Evolutionary conservation across 2,797 vertebrate species (phyloP).

Genomic region (Apogon hyalosoma): DNA sequence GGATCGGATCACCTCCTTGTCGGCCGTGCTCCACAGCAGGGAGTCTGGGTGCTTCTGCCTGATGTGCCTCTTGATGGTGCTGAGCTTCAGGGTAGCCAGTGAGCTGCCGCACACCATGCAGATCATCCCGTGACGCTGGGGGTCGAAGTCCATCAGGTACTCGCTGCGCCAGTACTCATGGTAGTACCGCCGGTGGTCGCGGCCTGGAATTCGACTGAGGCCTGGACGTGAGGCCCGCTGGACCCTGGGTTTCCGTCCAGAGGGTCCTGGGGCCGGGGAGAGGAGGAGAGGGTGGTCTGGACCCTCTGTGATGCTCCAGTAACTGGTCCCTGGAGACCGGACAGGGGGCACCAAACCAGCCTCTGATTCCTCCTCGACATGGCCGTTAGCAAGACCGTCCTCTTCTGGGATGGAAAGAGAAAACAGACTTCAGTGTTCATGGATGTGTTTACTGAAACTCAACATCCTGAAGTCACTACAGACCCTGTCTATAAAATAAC

Average conservation of each 20-base stretch:
- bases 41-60: constrained; percentile 94
- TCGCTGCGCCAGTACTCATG: constrained; percentile 95
- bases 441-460: no score
- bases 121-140: constrained; percentile 91
- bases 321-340: constrained; percentile 79
- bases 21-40: constrained; percentile 88
- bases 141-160: constrained; percentile 95
- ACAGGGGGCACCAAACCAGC: constrained; percentile 47
- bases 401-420: constrained; percentile 64
- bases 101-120: constrained; percentile 97
- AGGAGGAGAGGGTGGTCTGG: constrained; percentile 81
- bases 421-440: background rate
- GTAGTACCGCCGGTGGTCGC: constrained; percentile 94
- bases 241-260: constrained; percentile 73
- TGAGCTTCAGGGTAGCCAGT: constrained; percentile 92
- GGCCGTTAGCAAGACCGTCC: constrained; percentile 77
- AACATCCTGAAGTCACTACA: no score
- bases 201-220: constrained; percentile 89
- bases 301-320: constrained; percentile 83
- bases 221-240: constrained; percentile 87
- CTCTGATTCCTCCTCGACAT: constrained; percentile 62
- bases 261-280: constrained; percentile 76
- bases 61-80: constrained; percentile 95
- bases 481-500: no score
- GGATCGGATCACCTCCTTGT: constrained; percentile 93